Evolutionary conservation across 2,797 vertebrate genomes (phyloP).

Genomic region (Chaenodraco wilsoni): DNA sequence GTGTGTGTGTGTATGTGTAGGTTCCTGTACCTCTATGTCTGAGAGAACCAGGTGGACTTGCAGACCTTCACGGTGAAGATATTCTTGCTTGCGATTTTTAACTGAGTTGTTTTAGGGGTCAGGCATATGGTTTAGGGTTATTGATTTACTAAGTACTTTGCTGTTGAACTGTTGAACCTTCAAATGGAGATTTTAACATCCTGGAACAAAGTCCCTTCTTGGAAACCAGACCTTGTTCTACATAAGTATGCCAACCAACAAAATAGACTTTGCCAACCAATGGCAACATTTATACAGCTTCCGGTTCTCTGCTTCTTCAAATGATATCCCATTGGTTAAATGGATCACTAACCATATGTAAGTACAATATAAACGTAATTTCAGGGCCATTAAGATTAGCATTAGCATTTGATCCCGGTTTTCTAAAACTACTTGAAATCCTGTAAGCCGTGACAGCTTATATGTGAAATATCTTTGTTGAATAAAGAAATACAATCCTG

Average conservation of each 20-base stretch:
- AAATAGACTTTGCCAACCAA: no score
- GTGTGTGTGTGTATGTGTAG: conserved; percentile 29
- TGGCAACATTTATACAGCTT: no score
- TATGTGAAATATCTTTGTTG: no score
- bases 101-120: background rate
- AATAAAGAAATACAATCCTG: no score
- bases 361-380: no score
- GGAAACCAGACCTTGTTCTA: background rate
- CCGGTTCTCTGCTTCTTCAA: no score
- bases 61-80: conserved; percentile 12
- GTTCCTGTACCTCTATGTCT: conserved; percentile 15
- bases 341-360: no score
- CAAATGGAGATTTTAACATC: background rate
- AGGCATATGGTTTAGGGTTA: background rate
- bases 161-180: background rate
- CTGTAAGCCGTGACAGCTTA: no score
- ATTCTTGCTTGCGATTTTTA: background rate
- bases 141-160: background rate
- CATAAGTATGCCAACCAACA: background rate
- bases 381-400: no score
- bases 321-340: no score
- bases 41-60: conserved; percentile 23
- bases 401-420: no score
- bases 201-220: background rate
- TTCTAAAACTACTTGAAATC: no score